Evolutionary conservation across 1,140 invertebrate genomes (phyloP), one percentile per base, ranked within the genome.

Genomic region (Mizuhopecten yessoensis): DNA sequence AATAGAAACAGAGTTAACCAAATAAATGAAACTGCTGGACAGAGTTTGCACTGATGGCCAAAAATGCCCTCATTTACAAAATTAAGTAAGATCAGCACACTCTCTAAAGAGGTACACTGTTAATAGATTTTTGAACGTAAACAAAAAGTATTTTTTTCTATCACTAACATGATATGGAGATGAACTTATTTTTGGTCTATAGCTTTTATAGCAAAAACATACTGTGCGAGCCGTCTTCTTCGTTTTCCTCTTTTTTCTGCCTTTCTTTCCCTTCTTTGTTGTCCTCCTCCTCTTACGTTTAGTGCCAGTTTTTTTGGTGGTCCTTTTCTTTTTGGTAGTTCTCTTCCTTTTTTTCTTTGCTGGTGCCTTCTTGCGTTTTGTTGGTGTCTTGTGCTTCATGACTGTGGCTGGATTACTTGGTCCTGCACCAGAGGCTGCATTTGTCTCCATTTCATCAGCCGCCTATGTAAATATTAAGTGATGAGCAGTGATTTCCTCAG

Each of bases 211-310:
- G n/a, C 57, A 75, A 75, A 75, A 75, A 75, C 57, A 75, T 75
- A 75, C 57, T 75, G 57, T 75, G n/a, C 57, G 57, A 94, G 92
- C 94, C 94, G 92, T 97, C 36, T 95, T 89, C 36, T 87, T 95
- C 90, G 33, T 92, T 86, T 87, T 93, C 42, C 94, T 95, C 86
- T 92, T 95, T 23, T 91, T 95, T 87, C 45, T 93, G 89, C 86
- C 91, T 39, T 86, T 92, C 45, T 34, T 93, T 75, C 87, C 92
- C 34, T 88, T 93, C 90, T 92, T 95, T 42, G 87, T 92, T 15
- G 90, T 92, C 34, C 92, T 94, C 75, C 90, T 92, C 34, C 92
- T 94, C 75, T 91, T 94, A 75, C 91, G 90, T 34, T 34, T 93
- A n/a, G 34, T 91, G 75, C 23, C 88, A 23, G 86, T 93, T 88